Percentiles rank a stretch among this genome's conserved stretches.
These are phyloP conservation scores for Meandrina meandrites DNA, from an alignment of 92 coral and sea anemone genomes.

Conservation along the genomic window DNA sequence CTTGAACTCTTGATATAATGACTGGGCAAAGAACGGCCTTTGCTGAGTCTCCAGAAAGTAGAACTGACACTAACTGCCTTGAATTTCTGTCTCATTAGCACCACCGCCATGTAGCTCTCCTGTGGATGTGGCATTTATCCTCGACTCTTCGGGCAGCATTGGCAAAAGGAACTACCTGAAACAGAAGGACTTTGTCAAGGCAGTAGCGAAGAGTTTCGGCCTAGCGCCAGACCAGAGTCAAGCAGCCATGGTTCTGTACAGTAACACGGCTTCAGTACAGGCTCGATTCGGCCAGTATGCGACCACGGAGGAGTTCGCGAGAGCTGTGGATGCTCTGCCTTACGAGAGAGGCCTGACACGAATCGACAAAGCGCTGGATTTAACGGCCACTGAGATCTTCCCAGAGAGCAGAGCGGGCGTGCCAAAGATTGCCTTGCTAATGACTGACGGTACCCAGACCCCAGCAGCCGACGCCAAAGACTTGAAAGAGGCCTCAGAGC, in stretches of 20 bases:
- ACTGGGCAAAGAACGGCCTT: not conserved
- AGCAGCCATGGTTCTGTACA: conserved; percentile 54
- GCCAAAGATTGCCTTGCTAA: conserved; percentile 50
- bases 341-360: conserved; percentile 38
- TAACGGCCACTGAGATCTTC: conserved; percentile 3
- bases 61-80: not conserved
- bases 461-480: conserved; percentile 17
- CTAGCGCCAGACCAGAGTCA: conserved; percentile 46
- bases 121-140: conserved; percentile 56
- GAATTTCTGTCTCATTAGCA: not conserved
- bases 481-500: conserved; percentile 18
- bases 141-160: conserved; percentile 56
- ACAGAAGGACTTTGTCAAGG: conserved; percentile 53
- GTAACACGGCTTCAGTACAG: conserved; percentile 41
- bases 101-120: conserved; percentile 19
- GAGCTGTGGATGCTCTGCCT: conserved; percentile 43
- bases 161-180: conserved; percentile 20
- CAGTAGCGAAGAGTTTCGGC: conserved; percentile 39
- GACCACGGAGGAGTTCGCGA: conserved; percentile 25
- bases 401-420: conserved; percentile 49
- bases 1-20: not conserved
- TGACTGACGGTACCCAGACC: conserved; percentile 56
- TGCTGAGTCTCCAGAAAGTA: not conserved
- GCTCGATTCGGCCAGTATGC: conserved; percentile 30
- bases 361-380: conserved; percentile 31